Conservation (phyloP, 2,888 invertebrate genomes). For the Macaria liturata region DNA sequence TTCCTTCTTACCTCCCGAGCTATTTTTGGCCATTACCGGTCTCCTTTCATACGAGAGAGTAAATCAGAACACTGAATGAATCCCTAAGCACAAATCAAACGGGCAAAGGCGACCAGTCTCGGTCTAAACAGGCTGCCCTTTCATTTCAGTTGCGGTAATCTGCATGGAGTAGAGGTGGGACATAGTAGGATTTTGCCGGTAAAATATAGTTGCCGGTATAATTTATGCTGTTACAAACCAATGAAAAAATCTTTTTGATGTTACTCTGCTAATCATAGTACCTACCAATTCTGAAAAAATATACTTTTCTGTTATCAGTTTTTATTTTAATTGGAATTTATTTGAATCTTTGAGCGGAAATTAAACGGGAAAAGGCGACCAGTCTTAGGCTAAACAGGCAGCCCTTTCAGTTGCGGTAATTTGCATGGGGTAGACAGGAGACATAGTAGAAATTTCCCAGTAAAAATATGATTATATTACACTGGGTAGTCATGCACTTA, state of each 20-base stretch:
- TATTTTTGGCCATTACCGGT: too few relatives aligned
- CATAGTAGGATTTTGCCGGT: background rate
- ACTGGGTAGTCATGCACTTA: too few relatives aligned
- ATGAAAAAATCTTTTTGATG: too few relatives aligned
- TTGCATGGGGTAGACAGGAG: conserved; percentile 10
- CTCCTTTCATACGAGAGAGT: too few relatives aligned
- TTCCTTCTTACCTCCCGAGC: too few relatives aligned
- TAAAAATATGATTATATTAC: too few relatives aligned
- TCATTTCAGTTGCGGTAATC: conserved; percentile 19
- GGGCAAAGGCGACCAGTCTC: conserved; percentile 6
- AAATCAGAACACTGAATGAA: conserved; percentile 9
- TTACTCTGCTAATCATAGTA: too few relatives aligned
- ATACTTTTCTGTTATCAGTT: too few relatives aligned
- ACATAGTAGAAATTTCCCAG: background rate
- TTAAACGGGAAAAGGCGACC: conserved; percentile 11
- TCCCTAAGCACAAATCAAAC: conserved; percentile 12
- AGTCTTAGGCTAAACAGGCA: conserved; percentile 16
- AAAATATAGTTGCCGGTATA: too few relatives aligned
- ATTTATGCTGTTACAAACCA: too few relatives aligned
- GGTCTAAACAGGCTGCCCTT: conserved; percentile 21
- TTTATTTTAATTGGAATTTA: too few relatives aligned
- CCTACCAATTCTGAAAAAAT: too few relatives aligned
- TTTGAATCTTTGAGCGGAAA: conserved; percentile 7
- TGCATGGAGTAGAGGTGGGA: conserved; percentile 10
- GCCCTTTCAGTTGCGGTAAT: conserved; percentile 19